Conservation (phyloP, 2,888 invertebrate species). For the Portevinia maculata region DNA sequence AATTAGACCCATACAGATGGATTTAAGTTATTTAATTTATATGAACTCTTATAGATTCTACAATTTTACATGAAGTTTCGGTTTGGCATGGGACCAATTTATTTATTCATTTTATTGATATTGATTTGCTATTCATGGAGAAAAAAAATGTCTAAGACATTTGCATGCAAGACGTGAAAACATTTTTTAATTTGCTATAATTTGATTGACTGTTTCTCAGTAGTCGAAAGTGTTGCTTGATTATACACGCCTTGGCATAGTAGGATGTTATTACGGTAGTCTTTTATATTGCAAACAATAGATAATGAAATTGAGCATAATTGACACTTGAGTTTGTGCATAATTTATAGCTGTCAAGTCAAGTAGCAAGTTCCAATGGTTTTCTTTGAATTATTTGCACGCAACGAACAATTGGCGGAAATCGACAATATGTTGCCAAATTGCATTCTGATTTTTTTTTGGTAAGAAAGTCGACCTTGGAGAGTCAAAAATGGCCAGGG, state of each 20-base stretch:
- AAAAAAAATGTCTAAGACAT: not conserved
- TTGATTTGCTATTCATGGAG: slow-evolving; percentile 29
- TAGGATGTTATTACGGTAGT: not conserved
- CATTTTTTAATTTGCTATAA: slow-evolving; percentile 3
- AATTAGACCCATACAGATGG: not conserved
- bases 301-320: not conserved
- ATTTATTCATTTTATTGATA: slow-evolving; percentile 28
- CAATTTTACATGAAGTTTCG: not conserved
- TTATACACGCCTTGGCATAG: not conserved
- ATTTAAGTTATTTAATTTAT: slow-evolving; percentile 2
- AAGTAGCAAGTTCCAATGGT: not conserved
- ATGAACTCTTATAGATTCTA: slow-evolving; percentile 1
- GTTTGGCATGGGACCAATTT: slow-evolving; percentile 26
- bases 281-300: not conserved
- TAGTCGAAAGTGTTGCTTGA: not conserved
- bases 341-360: not conserved
- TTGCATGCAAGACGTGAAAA: slow-evolving; percentile 3
- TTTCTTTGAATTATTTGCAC: not conserved
- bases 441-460: too few relatives aligned
- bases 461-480: too few relatives aligned
- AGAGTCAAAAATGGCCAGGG: too few relatives aligned
- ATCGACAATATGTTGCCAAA: too few relatives aligned
- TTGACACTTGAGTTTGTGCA: not conserved
- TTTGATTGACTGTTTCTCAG: not conserved
- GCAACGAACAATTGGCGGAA: too few relatives aligned